Evolutionary conservation across 2,797 vertebrate species (phyloP).

Genomic region (Artibeus lituratus): DNA sequence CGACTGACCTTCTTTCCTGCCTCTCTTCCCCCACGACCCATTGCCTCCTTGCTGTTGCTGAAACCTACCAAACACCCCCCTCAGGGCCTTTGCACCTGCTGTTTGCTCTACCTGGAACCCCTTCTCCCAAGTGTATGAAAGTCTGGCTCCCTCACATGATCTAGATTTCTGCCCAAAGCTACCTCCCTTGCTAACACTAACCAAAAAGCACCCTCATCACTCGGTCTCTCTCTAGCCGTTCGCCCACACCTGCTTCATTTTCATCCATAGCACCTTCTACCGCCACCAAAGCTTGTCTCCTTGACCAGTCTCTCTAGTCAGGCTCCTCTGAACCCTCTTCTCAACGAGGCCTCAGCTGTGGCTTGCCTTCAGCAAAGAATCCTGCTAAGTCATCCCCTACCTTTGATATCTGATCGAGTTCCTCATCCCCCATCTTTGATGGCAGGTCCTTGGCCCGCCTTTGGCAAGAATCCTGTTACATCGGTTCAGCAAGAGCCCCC

Average conservation of each 20-base stretch:
- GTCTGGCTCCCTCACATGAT: background rate
- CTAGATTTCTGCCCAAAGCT: background rate
- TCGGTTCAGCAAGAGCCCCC: background rate
- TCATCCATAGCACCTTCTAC: background rate
- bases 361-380: background rate
- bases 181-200: background rate
- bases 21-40: background rate
- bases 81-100: background rate
- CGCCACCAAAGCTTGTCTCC: background rate
- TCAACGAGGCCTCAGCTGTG: background rate
- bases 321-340: background rate
- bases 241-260: background rate
- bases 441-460: background rate
- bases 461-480: background rate
- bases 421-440: background rate
- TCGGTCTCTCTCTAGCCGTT: background rate
- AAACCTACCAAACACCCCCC: background rate
- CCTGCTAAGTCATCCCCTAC: background rate
- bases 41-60: background rate
- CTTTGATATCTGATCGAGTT: background rate
- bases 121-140: background rate
- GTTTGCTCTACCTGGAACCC: background rate
- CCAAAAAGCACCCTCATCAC: background rate
- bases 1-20: background rate
- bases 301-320: background rate